A percentile compares a stretch with the other conserved stretches of the same genome.
phyloP scores from a whole-genome alignment of 2,888 invertebrate species.

The Epistrophella euchroma region DNA sequence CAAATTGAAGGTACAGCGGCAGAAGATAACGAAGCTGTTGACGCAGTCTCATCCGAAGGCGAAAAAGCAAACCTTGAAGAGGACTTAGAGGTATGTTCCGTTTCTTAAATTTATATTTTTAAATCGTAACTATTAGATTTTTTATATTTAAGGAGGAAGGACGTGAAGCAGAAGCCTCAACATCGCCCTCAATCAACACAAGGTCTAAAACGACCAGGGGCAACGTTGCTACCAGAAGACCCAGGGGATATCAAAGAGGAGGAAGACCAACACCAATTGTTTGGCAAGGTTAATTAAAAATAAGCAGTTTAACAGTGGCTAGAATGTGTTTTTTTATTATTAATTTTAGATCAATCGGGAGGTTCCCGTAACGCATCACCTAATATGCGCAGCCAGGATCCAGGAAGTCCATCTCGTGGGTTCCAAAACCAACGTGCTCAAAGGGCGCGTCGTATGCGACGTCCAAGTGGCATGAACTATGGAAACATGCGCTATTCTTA shows the following conservation, averaged over 20 bases:
- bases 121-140: constrained; percentile 4
- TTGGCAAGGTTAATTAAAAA: constrained; percentile 83
- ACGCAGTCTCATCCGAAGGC: constrained; percentile 87
- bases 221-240: constrained; percentile 81
- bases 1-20: constrained; percentile 80
- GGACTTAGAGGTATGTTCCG: constrained; percentile 79
- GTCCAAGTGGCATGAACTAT: constrained; percentile 80
- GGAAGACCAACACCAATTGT: constrained; percentile 87
- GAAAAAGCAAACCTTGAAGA: constrained; percentile 85
- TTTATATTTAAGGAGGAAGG: constrained; percentile 87
- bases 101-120: not conserved
- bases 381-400: constrained; percentile 77
- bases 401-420: constrained; percentile 79
- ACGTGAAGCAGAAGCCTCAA: constrained; percentile 91
- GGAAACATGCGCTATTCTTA: constrained; percentile 80
- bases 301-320: not conserved
- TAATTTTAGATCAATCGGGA: constrained; percentile 77
- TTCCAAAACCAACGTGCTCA: constrained; percentile 80
- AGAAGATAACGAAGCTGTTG: constrained; percentile 83
- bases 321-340: constrained; percentile 16
- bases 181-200: constrained; percentile 86
- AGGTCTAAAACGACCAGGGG: constrained; percentile 83
- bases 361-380: constrained; percentile 77
- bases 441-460: constrained; percentile 82
- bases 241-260: constrained; percentile 82